These are phyloP conservation scores for Passerculus sandwichensis DNA, from an alignment of 2,797 vertebrate species.

Conservation along the genomic window DNA sequence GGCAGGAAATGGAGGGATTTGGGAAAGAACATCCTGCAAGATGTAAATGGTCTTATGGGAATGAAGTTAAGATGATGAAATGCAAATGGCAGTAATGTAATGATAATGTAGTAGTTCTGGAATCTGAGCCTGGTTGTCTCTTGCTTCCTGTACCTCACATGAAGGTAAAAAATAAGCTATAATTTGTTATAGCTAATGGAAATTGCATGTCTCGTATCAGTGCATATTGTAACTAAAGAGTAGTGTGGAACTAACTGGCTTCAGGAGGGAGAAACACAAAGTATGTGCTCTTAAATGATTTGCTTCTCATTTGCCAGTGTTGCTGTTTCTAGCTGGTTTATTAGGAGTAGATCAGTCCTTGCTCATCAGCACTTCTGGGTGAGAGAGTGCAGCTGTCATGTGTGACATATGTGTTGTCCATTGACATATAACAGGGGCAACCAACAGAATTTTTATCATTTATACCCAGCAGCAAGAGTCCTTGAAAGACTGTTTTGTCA, in stretches of 20 bases:
- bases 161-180: not conserved
- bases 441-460: not conserved
- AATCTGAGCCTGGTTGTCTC: not conserved
- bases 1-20: not conserved
- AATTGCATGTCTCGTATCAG: not conserved
- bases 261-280: not conserved
- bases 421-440: accelerated
- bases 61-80: not conserved
- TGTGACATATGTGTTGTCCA: accelerated
- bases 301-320: not conserved
- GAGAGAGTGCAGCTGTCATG: not conserved
- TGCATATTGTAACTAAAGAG: not conserved
- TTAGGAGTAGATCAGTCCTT: not conserved
- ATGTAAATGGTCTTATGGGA: not conserved
- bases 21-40: not conserved
- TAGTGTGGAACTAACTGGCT: not conserved
- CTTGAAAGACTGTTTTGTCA: not conserved
- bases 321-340: not conserved
- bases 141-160: not conserved
- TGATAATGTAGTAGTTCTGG: not conserved
- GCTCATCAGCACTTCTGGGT: not conserved
- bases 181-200: not conserved
- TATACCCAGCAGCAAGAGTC: not conserved
- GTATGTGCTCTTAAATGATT: not conserved
- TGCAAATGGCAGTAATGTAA: not conserved